Evolutionary conservation across 2,797 vertebrate species (phyloP), one percentile per base, ranked within the genome.

Genomic region (Silurus aristotelis): DNA sequence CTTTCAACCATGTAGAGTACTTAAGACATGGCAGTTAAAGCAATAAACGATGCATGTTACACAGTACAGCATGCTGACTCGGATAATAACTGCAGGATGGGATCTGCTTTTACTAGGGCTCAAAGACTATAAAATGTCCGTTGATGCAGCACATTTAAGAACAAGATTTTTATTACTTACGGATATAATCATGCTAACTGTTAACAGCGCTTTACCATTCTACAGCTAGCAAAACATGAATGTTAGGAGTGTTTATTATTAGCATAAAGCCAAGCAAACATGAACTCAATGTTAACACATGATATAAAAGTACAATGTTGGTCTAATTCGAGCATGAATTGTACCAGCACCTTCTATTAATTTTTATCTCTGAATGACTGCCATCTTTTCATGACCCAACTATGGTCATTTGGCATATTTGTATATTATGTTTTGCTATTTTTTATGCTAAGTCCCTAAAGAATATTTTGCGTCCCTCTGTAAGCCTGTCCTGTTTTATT

Each of bases 21-120:
- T 76, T 31, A 22, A 22, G 58, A 22, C 56, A 78, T 61, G 12
- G 56, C 27, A 58, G 75, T 78, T 78, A 73, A 73, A 64, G 14
- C n/a, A 55, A 56, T 56, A 75, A 82, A 75, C 20, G 25, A 63
- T 0, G 46, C 31, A 80, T 38, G 22, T 48, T 66, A 20, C 25
- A 22, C 13, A 17, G 17, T 17, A 63, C 61, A 46, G 52, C 27
- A 5, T 70, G 22, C 60, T 75, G 71, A 63, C 27, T 31, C 25
- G 14, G 22, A 71, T 10, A 67, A 46, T n/a, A 79, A 52, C 6
- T 13, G 63, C 22, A 20, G 8, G 77, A 22, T 55, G 25, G 6
- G 9, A 31, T 43, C 8, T 10, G 17, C 15, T 14, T 17, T n/a
- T 7, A 22, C n/a, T 64, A 60, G 75, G 14, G 46, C 14, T 31